Conservation (phyloP, 2,888 invertebrate genomes). For the Phania funesta region DNA sequence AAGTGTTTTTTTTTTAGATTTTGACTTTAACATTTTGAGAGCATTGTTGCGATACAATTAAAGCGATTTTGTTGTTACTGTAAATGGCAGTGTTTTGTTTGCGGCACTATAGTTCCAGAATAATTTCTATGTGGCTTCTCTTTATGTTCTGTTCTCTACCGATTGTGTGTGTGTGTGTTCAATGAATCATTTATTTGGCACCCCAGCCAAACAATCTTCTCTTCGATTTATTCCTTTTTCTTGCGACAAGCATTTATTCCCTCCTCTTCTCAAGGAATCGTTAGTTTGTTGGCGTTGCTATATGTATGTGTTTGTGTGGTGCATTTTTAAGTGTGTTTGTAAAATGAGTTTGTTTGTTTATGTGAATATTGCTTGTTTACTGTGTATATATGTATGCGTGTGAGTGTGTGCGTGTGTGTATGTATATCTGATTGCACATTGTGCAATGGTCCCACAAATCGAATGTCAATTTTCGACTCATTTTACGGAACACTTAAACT, state of each 20-base stretch:
- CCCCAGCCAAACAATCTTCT: conserved; percentile 61
- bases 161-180: conserved; percentile 57
- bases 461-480: conserved; percentile 78
- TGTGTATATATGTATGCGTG: neutral
- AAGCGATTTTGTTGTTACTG: conserved; percentile 1
- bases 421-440: conserved; percentile 51
- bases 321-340: neutral
- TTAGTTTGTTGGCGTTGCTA: conserved; percentile 11
- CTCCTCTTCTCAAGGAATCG: neutral
- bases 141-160: conserved; percentile 23
- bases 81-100: neutral
- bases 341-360: neutral
- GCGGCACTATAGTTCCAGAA: conserved; percentile 14
- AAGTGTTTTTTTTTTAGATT: conserved; percentile 18
- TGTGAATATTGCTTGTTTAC: neutral
- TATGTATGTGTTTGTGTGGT: conserved; percentile 2
- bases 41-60: conserved; percentile 9
- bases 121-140: conserved; percentile 46
- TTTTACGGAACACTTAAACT: conserved; percentile 78
- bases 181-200: conserved; percentile 66
- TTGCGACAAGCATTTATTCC: neutral
- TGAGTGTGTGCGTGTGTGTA: neutral
- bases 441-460: conserved; percentile 78
- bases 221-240: conserved; percentile 36
- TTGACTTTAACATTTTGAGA: neutral